Percentiles rank a stretch among this genome's conserved stretches.
Conservation (phyloP, 2,113 vertebrate genomes). For the Rhabdornis inornatus region DNA sequence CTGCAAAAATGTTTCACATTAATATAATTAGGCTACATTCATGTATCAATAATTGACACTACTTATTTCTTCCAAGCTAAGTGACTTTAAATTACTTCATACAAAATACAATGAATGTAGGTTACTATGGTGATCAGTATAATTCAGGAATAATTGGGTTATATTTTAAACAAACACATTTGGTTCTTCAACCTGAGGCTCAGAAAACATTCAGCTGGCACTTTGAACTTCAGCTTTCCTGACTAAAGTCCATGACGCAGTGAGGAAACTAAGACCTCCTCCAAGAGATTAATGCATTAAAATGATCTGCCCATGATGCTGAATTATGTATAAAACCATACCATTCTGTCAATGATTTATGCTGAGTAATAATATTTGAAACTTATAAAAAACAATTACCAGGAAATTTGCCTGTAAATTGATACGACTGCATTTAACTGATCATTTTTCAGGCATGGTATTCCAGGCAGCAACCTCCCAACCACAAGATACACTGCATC, state of each 20-base stretch:
- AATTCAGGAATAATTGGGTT: slow-evolving; percentile 25
- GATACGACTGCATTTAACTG: not conserved
- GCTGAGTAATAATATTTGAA: not conserved
- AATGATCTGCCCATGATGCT: not conserved
- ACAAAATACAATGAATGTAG: not conserved
- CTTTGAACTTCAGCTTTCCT: not conserved
- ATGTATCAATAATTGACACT: slow-evolving; percentile 38
- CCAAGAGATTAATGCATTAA: not conserved
- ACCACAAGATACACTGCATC: accelerated
- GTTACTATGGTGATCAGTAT: slow-evolving; percentile 28
- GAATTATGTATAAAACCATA: not conserved
- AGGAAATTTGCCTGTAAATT: not conserved
- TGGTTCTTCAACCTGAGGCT: not conserved
- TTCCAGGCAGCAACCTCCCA: not conserved
- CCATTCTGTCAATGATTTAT: not conserved
- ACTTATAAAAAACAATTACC: not conserved
- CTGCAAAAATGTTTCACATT: slow-evolving; percentile 1
- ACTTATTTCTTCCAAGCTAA: slow-evolving; percentile 34
- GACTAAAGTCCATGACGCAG: not conserved
- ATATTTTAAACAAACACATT: not conserved
- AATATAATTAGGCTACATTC: slow-evolving; percentile 22
- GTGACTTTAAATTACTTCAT: slow-evolving; percentile 11
- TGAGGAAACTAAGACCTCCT: not conserved
- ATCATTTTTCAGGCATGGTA: not conserved
- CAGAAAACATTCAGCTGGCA: not conserved